phyloP scores from a whole-genome alignment of 1,140 invertebrate species.

The Temnothorax nylanderi region DNA sequence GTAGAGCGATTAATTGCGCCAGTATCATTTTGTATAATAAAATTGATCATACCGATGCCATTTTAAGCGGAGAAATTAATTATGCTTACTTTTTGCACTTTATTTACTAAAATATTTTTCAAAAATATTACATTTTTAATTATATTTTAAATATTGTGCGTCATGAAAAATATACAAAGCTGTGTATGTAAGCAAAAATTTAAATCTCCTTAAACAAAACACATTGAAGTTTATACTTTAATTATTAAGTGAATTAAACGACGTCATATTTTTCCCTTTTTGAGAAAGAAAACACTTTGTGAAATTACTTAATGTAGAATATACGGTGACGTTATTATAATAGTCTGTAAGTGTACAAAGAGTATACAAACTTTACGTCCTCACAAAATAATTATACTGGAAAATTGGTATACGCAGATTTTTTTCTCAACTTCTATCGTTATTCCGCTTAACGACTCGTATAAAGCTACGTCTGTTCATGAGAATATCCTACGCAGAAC shows the following conservation, averaged over 20 bases:
- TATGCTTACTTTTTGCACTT: background rate
- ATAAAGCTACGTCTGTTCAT: background rate
- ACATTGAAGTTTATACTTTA: background rate
- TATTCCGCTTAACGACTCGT: conserved; percentile 21
- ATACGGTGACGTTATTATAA: background rate
- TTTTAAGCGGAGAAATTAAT: background rate
- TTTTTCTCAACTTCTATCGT: background rate
- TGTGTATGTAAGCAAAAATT: too few relatives aligned
- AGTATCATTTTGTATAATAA: conserved; percentile 17
- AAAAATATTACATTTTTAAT: background rate
- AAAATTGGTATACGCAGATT: background rate
- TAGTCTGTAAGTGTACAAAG: background rate
- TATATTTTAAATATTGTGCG: background rate
- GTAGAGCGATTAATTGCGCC: conserved; percentile 36
- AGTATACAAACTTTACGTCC: background rate
- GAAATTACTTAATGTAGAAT: conserved; percentile 4
- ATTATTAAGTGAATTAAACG: background rate
- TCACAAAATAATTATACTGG: background rate
- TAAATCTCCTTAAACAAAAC: background rate
- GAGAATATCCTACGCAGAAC: too few relatives aligned
- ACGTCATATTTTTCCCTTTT: background rate
- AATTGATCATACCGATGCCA: background rate
- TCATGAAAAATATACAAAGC: background rate
- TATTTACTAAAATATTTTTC: background rate
- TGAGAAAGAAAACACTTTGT: background rate